A percentile compares a stretch with the other conserved stretches of the same genome.
phyloP scores from a whole-genome alignment of 2,888 invertebrate genomes.

The Charanyca ferruginea region DNA sequence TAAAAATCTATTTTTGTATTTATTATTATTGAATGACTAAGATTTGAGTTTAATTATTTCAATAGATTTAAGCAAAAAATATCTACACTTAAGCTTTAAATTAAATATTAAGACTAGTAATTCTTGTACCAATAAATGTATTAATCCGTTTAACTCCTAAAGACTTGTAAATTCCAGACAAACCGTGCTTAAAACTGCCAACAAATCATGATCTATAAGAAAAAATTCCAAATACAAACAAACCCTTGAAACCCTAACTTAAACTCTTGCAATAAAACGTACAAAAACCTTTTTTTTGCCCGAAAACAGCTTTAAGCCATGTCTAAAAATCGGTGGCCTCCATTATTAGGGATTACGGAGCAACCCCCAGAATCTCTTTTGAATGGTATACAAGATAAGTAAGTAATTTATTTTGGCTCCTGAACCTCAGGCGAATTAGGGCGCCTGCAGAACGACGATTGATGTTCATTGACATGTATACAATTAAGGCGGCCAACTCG shows the following conservation, averaged over 20 bases:
- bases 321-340: constrained; percentile 67
- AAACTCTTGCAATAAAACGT: constrained; percentile 43
- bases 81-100: no score
- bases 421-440: constrained; percentile 46
- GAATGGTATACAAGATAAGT: constrained; percentile 73
- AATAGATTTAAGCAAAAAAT: no score
- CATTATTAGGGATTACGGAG: constrained; percentile 72
- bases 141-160: no score
- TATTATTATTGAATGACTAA: no score
- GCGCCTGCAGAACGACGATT: neutral
- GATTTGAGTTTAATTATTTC: no score
- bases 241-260: constrained; percentile 12
- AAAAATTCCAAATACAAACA: neutral
- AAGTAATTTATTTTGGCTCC: constrained; percentile 68
- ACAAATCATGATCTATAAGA: no score
- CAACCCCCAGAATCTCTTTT: constrained; percentile 71
- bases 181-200: no score
- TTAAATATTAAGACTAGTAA: no score
- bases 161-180: no score
- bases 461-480: neutral
- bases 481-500: no score
- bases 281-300: constrained; percentile 49
- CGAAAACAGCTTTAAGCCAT: constrained; percentile 48
- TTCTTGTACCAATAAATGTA: no score
- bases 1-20: no score